Conservation (phyloP, 2,888 invertebrate species). For the Gymnoscelis rufifasciata region DNA sequence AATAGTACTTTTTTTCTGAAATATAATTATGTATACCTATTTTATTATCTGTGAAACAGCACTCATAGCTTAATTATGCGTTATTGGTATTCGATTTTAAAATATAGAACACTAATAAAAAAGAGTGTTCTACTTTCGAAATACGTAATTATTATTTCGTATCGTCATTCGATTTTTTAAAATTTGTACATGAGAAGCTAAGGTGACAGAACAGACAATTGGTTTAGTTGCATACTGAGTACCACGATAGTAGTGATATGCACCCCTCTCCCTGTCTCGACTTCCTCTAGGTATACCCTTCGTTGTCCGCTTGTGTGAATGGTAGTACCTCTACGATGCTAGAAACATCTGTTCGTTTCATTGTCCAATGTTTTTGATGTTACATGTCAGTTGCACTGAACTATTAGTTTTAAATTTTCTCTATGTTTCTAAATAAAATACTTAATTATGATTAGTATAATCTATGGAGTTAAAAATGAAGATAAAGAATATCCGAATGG, state of each 20-base stretch:
- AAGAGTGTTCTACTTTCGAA: too few relatives aligned
- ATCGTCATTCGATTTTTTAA: not conserved
- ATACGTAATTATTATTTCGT: too few relatives aligned
- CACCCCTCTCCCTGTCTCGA: constrained; percentile 39
- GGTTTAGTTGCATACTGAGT: constrained; percentile 59
- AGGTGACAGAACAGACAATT: constrained; percentile 52
- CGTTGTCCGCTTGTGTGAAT: constrained; percentile 33
- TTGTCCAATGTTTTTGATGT: constrained; percentile 18
- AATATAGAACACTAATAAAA: too few relatives aligned
- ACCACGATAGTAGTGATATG: constrained; percentile 48
- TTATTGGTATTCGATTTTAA: too few relatives aligned
- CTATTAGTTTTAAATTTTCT: not conserved
- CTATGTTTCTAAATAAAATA: too few relatives aligned
- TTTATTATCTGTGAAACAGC: too few relatives aligned
- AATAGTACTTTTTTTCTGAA: too few relatives aligned
- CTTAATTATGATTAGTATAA: too few relatives aligned
- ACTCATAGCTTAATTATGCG: too few relatives aligned
- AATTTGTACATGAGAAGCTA: constrained; percentile 36
- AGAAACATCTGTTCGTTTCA: constrained; percentile 9
- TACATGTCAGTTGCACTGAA: constrained; percentile 16
- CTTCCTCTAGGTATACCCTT: constrained; percentile 30
- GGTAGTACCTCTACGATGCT: constrained; percentile 22
- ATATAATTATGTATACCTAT: too few relatives aligned
- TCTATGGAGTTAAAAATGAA: too few relatives aligned
- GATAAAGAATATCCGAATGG: too few relatives aligned